phyloP scores from a whole-genome alignment of 1,140 invertebrate genomes.

The Papilio helenus region DNA sequence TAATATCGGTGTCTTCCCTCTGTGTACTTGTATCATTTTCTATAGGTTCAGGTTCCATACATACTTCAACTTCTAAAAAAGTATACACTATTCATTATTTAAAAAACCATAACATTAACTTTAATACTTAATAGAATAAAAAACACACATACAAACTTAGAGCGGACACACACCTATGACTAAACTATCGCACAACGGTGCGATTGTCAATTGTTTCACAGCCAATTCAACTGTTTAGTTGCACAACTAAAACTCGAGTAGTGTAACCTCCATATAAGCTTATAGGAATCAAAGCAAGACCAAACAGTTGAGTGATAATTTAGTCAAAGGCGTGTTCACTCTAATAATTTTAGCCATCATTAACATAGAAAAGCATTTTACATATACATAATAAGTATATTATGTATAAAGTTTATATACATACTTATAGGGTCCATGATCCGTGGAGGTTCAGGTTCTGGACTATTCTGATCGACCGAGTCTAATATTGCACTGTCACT shows the following conservation, averaged over 20 bases:
- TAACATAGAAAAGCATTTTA: neutral
- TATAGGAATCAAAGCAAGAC: no score
- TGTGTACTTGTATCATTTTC: neutral
- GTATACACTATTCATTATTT: neutral
- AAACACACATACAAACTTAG: no score
- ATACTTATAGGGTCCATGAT: neutral
- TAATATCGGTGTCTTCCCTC: neutral
- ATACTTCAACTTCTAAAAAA: slow-evolving; percentile 1
- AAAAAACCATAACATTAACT: neutral
- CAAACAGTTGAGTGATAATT: no score
- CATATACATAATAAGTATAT: neutral
- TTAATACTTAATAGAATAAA: no score
- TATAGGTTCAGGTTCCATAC: neutral
- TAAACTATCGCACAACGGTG: no score
- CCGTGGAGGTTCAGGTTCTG: neutral
- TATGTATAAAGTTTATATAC: neutral
- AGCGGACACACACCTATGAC: no score
- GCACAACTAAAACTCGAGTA: no score
- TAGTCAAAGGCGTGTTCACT: no score
- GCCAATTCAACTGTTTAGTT: no score
- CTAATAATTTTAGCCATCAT: no score
- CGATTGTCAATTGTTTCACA: no score
- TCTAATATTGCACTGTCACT: neutral
- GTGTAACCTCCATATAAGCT: no score
- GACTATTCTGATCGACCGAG: neutral